Percentiles rank a stretch among this genome's conserved stretches.
These are phyloP conservation scores for Cryptoblepharus egeriae DNA, from an alignment of 2,797 vertebrate species.

Conservation along the genomic window DNA sequence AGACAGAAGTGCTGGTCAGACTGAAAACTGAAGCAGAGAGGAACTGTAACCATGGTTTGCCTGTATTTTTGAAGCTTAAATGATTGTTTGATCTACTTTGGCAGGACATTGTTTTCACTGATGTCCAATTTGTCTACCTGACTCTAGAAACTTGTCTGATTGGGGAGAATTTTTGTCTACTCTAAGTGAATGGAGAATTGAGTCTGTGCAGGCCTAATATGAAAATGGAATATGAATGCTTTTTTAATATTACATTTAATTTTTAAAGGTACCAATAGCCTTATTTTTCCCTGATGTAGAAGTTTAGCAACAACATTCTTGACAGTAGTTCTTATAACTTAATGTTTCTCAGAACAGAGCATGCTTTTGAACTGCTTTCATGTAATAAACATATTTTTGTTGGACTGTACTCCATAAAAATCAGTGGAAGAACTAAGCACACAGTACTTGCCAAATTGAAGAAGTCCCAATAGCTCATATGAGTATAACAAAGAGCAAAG, in stretches of 20 bases:
- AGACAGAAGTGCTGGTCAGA: neutral
- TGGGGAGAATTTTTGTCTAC: neutral
- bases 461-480: neutral
- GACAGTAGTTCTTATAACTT: neutral
- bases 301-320: neutral
- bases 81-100: too few species aligned
- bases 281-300: neutral
- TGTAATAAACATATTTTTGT: conserved; percentile 12
- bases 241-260: neutral
- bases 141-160: neutral
- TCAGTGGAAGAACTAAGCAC: neutral
- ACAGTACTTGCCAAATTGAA: neutral
- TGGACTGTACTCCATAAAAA: neutral
- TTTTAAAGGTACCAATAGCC: neutral
- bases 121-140: neutral
- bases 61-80: neutral
- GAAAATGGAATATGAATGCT: neutral
- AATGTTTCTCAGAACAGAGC: neutral
- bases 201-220: neutral
- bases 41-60: too few species aligned
- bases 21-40: neutral
- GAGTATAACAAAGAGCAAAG: conserved; percentile 2
- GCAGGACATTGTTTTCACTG: too few species aligned
- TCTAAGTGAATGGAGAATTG: neutral
- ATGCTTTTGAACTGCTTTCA: neutral